Conservation (phyloP, 2,113 vertebrate species). For the Semnornis frantzii region DNA sequence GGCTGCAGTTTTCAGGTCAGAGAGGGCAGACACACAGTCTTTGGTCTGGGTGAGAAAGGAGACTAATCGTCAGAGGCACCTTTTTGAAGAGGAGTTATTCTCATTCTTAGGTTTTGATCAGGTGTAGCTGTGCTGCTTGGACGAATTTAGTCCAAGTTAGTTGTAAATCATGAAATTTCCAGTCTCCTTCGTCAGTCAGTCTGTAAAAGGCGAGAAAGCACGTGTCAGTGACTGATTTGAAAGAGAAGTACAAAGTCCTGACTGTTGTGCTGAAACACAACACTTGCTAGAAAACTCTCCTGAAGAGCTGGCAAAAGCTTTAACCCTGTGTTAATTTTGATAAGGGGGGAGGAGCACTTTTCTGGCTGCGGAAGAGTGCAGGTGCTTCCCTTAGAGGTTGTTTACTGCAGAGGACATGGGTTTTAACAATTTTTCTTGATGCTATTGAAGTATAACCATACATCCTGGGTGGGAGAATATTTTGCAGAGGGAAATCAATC, state of each 20-base stretch:
- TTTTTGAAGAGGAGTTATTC: neutral
- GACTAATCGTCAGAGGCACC: neutral
- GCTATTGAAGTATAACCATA: neutral
- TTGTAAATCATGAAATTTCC: neutral
- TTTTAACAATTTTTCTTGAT: neutral
- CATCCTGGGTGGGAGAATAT: neutral
- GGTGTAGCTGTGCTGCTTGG: neutral
- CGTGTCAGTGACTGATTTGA: neutral
- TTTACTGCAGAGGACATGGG: neutral
- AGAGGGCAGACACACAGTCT: neutral
- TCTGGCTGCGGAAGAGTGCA: neutral
- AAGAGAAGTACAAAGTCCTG: neutral
- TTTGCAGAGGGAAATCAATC: slow-evolving; percentile 26
- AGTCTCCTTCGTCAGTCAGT: neutral
- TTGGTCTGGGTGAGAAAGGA: neutral
- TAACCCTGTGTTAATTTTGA: neutral
- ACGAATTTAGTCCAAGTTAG: neutral
- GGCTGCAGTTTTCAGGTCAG: neutral
- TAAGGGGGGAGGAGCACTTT: neutral
- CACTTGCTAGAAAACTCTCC: neutral
- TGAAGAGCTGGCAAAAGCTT: neutral
- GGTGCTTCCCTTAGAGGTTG: neutral
- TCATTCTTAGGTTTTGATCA: neutral
- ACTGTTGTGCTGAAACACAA: neutral
- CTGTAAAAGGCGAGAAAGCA: neutral